Evolutionary conservation across 2,113 vertebrate species (phyloP), one percentile per base, ranked within the genome.

Genomic region (Edolisoma coerulescens): DNA sequence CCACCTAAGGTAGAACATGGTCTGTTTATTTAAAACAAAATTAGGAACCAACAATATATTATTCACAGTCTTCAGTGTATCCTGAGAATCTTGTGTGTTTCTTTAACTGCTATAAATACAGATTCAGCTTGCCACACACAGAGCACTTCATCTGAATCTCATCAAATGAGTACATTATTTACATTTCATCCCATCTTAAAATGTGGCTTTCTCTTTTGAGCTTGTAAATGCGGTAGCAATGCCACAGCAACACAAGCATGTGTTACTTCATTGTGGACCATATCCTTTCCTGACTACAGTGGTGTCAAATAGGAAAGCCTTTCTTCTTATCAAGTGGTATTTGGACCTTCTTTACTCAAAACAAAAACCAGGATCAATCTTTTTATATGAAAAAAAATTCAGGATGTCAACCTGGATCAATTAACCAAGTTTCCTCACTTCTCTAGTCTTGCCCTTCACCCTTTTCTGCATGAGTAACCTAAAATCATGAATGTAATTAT

Each of bases 71-170:
- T 90, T 87, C 50, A 91, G 37, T 65, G 35, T 82, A 96, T 87
- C 53, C 73, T 97, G 73, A 84, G 69, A 14, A 26, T 50, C 71
- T 91, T 84, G 53, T 64, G 69, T 95, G 69, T 96, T 96, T 91
- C 79, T 95, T 71, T 87, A 92, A 82, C 71, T 86, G 86, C 65
- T 93, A 80, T 95, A 97, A 95, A 80, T 92, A 91, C 63, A 92
- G 65, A 91, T 84, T 44, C 76, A 71, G 65, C 84, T 96, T 95
- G 89, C 95, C 97, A 95, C 97, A 97, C 96, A 97, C 93, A 96
- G 70, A 96, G 88, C 28, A 44, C 45, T 52, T 96, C 67, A 84
- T 95, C 87, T 95, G 95, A 94, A 91, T 95, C 86, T 94, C 2
- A 6, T 94, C 85, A 90, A 87, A 95, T 95, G 57, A 84, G 28